A percentile compares a stretch with the other conserved stretches of the same genome.
phyloP scores from a whole-genome alignment of 2,888 invertebrate species.

The Aphelenchoides bicaudatus region DNA sequence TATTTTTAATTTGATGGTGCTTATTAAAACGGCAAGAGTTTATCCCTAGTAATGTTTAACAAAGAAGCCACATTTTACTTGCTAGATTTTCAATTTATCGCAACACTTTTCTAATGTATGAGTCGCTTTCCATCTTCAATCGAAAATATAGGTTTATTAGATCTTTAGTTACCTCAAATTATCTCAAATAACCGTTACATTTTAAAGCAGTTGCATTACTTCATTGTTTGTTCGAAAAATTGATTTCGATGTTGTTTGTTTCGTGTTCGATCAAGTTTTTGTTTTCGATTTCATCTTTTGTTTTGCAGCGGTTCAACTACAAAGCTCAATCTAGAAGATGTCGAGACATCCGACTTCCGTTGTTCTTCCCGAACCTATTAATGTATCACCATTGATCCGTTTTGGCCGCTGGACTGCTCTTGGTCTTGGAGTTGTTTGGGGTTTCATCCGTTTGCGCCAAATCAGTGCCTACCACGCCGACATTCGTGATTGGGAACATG shows the following conservation, averaged over 20 bases:
- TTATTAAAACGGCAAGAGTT: too few species aligned
- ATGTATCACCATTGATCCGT: constrained; percentile 57
- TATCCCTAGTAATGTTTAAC: too few species aligned
- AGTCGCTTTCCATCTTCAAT: too few species aligned
- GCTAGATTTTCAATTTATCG: too few species aligned
- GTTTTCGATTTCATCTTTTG: neutral
- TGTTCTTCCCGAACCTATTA: constrained; percentile 53
- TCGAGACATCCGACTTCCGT: constrained; percentile 52
- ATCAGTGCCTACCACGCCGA: constrained; percentile 58
- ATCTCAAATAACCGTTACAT: too few species aligned
- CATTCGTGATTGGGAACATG: constrained; percentile 58
- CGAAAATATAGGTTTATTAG: too few species aligned
- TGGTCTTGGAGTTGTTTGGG: constrained; percentile 54
- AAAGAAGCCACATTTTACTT: too few species aligned
- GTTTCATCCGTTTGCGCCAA: constrained; percentile 44
- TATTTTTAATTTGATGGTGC: too few species aligned
- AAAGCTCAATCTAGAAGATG: neutral
- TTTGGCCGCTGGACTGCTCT: constrained; percentile 54
- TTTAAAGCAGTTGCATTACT: neutral
- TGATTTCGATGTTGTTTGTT: neutral
- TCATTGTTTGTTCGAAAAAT: neutral
- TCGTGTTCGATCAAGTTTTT: neutral
- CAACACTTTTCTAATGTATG: too few species aligned
- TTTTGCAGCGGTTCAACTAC: neutral
- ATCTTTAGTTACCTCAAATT: too few species aligned